Base-by-base conservation (phyloP, 2,797 vertebrate species). In the Pantherophis vulpinus region DNA sequence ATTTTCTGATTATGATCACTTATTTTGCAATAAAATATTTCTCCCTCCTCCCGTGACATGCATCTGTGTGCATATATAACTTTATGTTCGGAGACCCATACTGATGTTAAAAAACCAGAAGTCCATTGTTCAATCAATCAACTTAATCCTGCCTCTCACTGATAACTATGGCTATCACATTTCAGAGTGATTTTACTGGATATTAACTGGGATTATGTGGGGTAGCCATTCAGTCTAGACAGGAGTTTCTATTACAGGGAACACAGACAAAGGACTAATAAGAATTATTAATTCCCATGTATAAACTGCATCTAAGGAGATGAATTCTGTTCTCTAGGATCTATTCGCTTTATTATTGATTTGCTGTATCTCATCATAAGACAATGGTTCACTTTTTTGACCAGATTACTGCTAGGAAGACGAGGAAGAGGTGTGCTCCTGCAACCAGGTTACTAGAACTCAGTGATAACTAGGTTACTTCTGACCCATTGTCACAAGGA, bases 201-300 rank as follows among this genome's bases (percentile, higher is more conserved):
- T 98, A 98, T 99, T 98, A 83, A 98, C 97, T 97, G 97, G 99
- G 99, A 99, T 99, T 99, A 99, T 97, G 97, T 97, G 96, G 96
- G 97, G 99, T 98, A 99, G 99, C 98, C 99, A 96, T 98, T 98
- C 98, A 98, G 99, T 99, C 99, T 99, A 99, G 99, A 99, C 99
- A 98, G 97, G 96, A 97, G 98, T 98, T 98, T 98, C 98, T 97
- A 98, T 99, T 98, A 98, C 98, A 98, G 97, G 97, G 98, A 98
- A 98, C 96, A 95, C 97, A 98, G 98, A 98, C 98, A 99, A 98
- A 98, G 98, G 98, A 97, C 97, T 97, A 93, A 98, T 97, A 93
- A 98, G 97, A 97, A 97, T 96, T 94, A 94, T 97, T 97, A 97
- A 97, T 95, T 96, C 97, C 96, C 94, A 54, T 95, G 96, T 94